Percentiles rank a stretch among this genome's conserved stretches.
phyloP scores from a whole-genome alignment of 2,888 invertebrate genomes.

The Enchytraeus crypticus region DNA sequence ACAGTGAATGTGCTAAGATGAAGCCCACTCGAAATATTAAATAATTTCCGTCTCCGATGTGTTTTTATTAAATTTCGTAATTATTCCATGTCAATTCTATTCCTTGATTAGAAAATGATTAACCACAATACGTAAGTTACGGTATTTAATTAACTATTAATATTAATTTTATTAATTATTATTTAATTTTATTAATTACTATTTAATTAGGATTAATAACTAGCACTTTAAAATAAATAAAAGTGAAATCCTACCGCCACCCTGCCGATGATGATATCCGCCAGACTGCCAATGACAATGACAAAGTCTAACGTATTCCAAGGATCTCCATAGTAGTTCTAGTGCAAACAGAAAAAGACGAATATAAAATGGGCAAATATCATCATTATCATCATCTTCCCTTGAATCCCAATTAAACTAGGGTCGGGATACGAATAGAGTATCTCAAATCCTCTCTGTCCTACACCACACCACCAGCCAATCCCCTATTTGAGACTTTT shows the following conservation, averaged over 20 bases:
- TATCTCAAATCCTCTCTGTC: no score
- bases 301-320: conserved; percentile 38
- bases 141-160: not conserved
- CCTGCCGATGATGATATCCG: conserved; percentile 11
- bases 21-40: no score
- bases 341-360: conserved; percentile 52
- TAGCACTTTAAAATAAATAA: no score
- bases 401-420: no score
- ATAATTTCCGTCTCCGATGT: no score
- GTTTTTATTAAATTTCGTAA: no score
- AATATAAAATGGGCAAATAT: conserved; percentile 93
- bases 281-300: conserved; percentile 17
- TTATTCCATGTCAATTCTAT: not conserved
- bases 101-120: not conserved
- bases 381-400: conserved; percentile 95
- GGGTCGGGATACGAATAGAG: no score
- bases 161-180: not conserved
- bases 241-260: conserved; percentile 13
- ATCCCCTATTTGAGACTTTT: no score
- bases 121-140: not conserved
- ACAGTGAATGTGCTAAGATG: no score
- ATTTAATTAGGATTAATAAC: no score
- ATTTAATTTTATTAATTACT: not conserved
- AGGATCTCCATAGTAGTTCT: conserved; percentile 50
- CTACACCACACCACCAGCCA: no score